These are phyloP conservation scores for Cnemophilus loriae DNA, from an alignment of 2,113 vertebrate species.

Conservation along the genomic window DNA sequence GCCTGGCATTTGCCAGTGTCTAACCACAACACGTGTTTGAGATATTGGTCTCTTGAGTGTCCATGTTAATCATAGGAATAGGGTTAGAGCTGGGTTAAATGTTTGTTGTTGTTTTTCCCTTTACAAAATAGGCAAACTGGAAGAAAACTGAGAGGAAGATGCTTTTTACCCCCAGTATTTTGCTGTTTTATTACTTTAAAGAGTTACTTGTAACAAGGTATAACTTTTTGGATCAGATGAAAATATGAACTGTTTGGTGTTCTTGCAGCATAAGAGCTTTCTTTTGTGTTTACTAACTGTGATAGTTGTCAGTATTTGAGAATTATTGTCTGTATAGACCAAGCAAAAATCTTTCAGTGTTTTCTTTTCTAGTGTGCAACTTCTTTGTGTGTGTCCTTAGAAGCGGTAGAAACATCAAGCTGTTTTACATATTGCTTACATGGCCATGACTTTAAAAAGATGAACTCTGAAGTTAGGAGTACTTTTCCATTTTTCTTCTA, in stretches of 20 bases:
- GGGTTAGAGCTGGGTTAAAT: accelerated
- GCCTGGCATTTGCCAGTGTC: neutral
- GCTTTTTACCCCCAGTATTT: neutral
- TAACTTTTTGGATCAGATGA: neutral
- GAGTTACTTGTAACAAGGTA: neutral
- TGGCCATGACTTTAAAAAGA: neutral
- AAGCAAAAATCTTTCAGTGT: neutral
- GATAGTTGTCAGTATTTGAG: neutral
- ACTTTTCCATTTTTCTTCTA: neutral
- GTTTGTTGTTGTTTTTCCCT: neutral
- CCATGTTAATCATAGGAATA: neutral
- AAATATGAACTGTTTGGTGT: neutral
- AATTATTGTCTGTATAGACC: neutral
- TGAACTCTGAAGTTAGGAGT: neutral
- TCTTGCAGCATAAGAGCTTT: neutral
- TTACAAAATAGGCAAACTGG: neutral
- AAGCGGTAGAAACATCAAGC: neutral
- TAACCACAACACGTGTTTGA: neutral
- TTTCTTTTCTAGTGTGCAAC: neutral
- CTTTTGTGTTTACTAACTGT: neutral
- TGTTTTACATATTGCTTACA: neutral
- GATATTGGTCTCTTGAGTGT: neutral
- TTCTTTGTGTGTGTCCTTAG: neutral
- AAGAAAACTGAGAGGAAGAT: neutral
- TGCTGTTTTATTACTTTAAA: neutral